Conservation (phyloP, 2,888 invertebrate species). For the Abrostola tripartita region DNA sequence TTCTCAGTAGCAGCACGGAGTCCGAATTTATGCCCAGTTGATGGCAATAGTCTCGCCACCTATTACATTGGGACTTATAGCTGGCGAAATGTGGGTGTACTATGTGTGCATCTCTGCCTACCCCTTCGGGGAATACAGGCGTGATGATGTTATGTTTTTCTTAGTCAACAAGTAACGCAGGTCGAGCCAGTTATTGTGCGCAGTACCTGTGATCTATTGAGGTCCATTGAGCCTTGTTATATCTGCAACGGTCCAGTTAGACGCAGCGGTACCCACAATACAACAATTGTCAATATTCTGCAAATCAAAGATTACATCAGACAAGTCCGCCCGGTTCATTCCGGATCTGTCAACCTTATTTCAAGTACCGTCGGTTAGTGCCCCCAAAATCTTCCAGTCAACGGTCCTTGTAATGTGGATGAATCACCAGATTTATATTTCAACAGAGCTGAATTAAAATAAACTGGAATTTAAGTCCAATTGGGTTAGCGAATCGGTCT, state of each 20-base stretch:
- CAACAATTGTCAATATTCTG: slow-evolving; percentile 26
- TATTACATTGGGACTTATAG: too few species aligned
- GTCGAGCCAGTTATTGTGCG: slow-evolving; percentile 1
- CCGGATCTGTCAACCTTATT: slow-evolving; percentile 46
- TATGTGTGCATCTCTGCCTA: too few species aligned
- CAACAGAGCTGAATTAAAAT: slow-evolving; percentile 52
- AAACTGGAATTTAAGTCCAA: slow-evolving; percentile 48
- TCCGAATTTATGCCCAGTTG: too few species aligned
- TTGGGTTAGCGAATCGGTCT: slow-evolving; percentile 41
- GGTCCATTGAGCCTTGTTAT: slow-evolving; percentile 12
- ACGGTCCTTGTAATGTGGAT: slow-evolving; percentile 46
- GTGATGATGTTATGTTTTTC: too few species aligned
- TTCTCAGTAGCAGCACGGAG: too few species aligned
- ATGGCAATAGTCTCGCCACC: too few species aligned
- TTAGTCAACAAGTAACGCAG: neutral
- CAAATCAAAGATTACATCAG: slow-evolving; percentile 20
- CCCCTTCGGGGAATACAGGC: too few species aligned
- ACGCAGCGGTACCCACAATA: slow-evolving; percentile 6
- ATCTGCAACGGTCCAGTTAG: slow-evolving; percentile 14
- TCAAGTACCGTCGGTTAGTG: slow-evolving; percentile 43
- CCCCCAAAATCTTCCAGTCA: slow-evolving; percentile 42
- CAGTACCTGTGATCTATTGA: neutral
- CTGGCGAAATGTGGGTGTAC: too few species aligned
- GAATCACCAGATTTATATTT: slow-evolving; percentile 61
- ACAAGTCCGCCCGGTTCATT: slow-evolving; percentile 35